These are phyloP conservation scores for Drosophila simulans DNA, from an alignment of 1,140 invertebrate species.

Conservation along the genomic window DNA sequence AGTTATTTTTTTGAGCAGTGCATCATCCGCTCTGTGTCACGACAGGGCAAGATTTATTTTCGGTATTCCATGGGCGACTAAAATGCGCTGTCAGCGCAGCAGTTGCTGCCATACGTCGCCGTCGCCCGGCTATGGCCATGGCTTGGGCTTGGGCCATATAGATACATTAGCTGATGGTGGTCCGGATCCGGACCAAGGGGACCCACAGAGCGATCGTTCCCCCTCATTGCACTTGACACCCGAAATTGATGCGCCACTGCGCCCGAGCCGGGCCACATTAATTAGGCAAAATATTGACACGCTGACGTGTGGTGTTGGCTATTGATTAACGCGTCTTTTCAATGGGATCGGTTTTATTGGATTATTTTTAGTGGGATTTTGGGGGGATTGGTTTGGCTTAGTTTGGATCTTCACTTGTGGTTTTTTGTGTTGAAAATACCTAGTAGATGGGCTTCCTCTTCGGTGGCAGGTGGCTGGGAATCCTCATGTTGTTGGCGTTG, in stretches of 20 bases:
- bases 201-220: constrained; percentile 46
- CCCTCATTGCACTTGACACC: constrained; percentile 66
- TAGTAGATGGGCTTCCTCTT: constrained; percentile 1
- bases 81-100: constrained; percentile 76
- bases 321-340: constrained; percentile 61
- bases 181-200: constrained; percentile 25
- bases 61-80: constrained; percentile 73
- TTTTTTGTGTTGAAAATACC: background rate
- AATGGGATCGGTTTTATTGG: constrained; percentile 51
- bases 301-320: constrained; percentile 61
- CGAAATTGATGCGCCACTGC: constrained; percentile 68
- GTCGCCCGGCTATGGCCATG: constrained; percentile 1
- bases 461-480: background rate
- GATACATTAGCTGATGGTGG: constrained; percentile 69
- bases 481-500: too few species aligned
- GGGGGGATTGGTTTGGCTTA: constrained; percentile 17
- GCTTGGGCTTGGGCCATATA: constrained; percentile 41
- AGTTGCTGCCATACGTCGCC: constrained; percentile 73
- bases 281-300: constrained; percentile 81
- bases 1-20: background rate
- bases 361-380: constrained; percentile 36
- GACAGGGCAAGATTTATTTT: constrained; percentile 75
- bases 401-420: constrained; percentile 8
- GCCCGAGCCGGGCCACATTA: constrained; percentile 64
- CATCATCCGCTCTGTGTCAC: constrained; percentile 50